Evolutionary conservation across 2,888 invertebrate species (phyloP).

Genomic region (Tenthredo scrophulariae): DNA sequence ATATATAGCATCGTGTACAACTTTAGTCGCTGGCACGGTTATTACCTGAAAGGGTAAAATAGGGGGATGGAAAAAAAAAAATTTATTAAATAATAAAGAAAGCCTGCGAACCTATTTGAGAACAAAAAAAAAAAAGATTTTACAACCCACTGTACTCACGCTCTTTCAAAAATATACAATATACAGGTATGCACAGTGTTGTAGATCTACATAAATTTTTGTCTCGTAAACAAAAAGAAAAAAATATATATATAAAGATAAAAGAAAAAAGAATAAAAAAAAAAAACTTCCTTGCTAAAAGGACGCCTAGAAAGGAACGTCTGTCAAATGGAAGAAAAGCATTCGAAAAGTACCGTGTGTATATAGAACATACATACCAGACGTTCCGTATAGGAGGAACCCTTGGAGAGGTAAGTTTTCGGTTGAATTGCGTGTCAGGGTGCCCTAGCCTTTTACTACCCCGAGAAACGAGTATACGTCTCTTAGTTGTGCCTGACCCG

Average conservation of each 20-base stretch:
- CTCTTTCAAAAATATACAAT: neutral
- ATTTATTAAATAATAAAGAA: neutral
- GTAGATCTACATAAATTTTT: neutral
- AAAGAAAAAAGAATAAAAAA: neutral
- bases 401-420: slow-evolving; percentile 37
- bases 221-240: neutral
- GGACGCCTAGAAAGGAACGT: slow-evolving; percentile 8
- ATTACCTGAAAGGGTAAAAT: neutral
- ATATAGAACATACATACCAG: neutral
- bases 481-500: slow-evolving; percentile 43
- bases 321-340: slow-evolving; percentile 37
- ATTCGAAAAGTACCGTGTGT: slow-evolving; percentile 25
- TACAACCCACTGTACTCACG: neutral
- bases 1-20: neutral
- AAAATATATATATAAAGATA: neutral
- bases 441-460: slow-evolving; percentile 46
- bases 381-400: neutral
- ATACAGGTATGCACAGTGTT: neutral
- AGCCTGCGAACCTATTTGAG: neutral
- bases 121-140: neutral
- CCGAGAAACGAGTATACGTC: slow-evolving; percentile 40
- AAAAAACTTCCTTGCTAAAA: slow-evolving; percentile 14
- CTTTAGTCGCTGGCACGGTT: neutral
- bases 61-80: neutral
- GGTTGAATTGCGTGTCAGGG: slow-evolving; percentile 46